Percentiles rank a stretch among this genome's conserved stretches.
Conservation (phyloP, 2,888 invertebrate species). For the Trilocha varians region DNA sequence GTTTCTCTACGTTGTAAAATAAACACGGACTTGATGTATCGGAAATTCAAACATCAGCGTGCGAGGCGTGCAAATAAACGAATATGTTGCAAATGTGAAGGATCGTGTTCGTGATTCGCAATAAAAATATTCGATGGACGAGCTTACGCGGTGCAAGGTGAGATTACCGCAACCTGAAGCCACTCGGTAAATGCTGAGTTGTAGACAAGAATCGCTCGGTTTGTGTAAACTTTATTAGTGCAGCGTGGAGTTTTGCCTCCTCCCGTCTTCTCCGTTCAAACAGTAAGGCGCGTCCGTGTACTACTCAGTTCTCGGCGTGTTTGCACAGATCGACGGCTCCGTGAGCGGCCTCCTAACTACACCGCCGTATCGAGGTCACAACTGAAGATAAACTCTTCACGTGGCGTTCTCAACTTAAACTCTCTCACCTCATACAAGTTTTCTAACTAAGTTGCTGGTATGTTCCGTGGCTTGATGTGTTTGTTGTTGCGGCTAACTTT, state of each 20-base stretch:
- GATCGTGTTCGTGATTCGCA: slow-evolving; percentile 55
- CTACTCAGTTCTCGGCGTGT: slow-evolving; percentile 61
- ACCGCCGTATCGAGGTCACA: slow-evolving; percentile 51
- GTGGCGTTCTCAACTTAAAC: slow-evolving; percentile 42
- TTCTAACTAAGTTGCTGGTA: slow-evolving; percentile 17
- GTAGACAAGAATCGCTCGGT: slow-evolving; percentile 52
- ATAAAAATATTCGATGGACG: slow-evolving; percentile 57
- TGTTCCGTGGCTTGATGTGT: background rate
- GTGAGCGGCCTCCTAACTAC: slow-evolving; percentile 51
- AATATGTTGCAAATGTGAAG: slow-evolving; percentile 51
- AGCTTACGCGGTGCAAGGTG: slow-evolving; percentile 37
- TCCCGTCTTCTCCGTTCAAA: slow-evolving; percentile 34
- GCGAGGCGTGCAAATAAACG: slow-evolving; percentile 55
- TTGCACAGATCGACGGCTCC: slow-evolving; percentile 62
- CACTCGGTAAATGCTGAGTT: slow-evolving; percentile 21
- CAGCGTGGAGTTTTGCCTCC: slow-evolving; percentile 36
- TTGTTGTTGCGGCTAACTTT: background rate
- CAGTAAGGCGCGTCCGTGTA: slow-evolving; percentile 60
- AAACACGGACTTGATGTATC: slow-evolving; percentile 45
- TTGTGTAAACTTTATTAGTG: slow-evolving; percentile 69
- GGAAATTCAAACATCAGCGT: slow-evolving; percentile 46
- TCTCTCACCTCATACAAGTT: slow-evolving; percentile 36
- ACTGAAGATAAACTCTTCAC: slow-evolving; percentile 48
- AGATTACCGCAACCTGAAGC: slow-evolving; percentile 45
- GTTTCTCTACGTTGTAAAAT: slow-evolving; percentile 39